Conservation (phyloP, 2,888 invertebrate species). For the Lucinisca nassula region DNA sequence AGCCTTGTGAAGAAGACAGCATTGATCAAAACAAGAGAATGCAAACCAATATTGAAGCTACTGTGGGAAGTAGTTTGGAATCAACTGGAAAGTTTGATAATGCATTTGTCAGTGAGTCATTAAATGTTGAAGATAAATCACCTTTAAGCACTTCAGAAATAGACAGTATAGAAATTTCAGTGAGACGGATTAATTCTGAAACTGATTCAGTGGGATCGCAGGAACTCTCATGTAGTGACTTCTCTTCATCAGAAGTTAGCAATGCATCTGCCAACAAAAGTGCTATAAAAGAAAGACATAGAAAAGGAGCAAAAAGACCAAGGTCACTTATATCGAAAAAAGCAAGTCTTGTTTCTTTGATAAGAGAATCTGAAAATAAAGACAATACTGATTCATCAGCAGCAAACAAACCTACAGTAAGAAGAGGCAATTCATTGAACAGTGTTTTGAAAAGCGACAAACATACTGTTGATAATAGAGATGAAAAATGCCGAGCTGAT, state of each 20-base stretch:
- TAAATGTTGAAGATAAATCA: background rate
- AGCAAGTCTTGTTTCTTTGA: constrained; percentile 37
- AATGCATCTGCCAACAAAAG: background rate
- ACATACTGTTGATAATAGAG: background rate
- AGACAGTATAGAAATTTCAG: background rate
- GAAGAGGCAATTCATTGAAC: background rate
- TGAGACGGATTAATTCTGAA: background rate
- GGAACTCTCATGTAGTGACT: background rate
- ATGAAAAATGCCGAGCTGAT: background rate
- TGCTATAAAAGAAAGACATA: constrained; percentile 23
- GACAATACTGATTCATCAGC: background rate
- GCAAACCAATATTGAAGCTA: too few species aligned
- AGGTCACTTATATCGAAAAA: constrained; percentile 65
- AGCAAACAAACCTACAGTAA: background rate
- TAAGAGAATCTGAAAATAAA: constrained; percentile 6
- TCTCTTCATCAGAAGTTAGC: background rate
- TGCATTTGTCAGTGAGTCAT: background rate
- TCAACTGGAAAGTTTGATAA: background rate
- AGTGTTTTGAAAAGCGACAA: background rate
- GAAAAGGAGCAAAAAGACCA: constrained; percentile 54
- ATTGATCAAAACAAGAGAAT: too few species aligned
- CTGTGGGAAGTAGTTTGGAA: background rate
- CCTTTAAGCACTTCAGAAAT: constrained; percentile 2
- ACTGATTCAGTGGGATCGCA: constrained; percentile 1
- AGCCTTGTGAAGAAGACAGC: too few species aligned